phyloP scores from a whole-genome alignment of 2,113 vertebrate genomes.

The Corvus moneduloides region DNA sequence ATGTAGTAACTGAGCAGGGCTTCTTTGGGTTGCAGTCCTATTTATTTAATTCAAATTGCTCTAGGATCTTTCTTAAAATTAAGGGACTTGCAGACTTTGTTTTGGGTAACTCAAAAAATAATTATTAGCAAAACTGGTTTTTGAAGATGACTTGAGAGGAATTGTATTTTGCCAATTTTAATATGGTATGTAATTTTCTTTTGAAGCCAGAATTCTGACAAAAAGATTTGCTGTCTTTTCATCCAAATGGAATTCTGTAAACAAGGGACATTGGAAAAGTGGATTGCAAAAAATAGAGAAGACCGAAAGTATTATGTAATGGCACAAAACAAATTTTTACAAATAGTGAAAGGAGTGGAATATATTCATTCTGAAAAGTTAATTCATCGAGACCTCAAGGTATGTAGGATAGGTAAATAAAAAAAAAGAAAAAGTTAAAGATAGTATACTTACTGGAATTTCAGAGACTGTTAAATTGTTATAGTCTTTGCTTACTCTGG shows the following conservation, averaged over 20 bases:
- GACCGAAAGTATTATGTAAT: neutral
- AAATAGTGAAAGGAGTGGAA: constrained; percentile 66
- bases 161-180: neutral
- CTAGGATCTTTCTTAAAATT: neutral
- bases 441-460: neutral
- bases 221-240: constrained; percentile 23
- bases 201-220: neutral
- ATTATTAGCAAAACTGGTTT: neutral
- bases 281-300: neutral
- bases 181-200: neutral
- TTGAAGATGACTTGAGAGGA: neutral
- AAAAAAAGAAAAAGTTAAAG: neutral
- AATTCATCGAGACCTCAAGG: constrained; percentile 82
- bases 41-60: neutral
- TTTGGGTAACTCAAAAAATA: neutral
- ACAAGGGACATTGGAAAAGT: constrained; percentile 53
- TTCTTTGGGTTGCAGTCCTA: neutral
- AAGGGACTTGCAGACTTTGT: neutral
- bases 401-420: neutral
- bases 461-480: neutral
- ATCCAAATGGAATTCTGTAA: constrained; percentile 79
- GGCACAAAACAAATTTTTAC: constrained; percentile 60
- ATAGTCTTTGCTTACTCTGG: neutral
- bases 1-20: neutral
- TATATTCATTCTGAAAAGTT: constrained; percentile 66